These are phyloP conservation scores for Agrochola litura DNA, from an alignment of 2,888 invertebrate genomes.

Conservation along the genomic window DNA sequence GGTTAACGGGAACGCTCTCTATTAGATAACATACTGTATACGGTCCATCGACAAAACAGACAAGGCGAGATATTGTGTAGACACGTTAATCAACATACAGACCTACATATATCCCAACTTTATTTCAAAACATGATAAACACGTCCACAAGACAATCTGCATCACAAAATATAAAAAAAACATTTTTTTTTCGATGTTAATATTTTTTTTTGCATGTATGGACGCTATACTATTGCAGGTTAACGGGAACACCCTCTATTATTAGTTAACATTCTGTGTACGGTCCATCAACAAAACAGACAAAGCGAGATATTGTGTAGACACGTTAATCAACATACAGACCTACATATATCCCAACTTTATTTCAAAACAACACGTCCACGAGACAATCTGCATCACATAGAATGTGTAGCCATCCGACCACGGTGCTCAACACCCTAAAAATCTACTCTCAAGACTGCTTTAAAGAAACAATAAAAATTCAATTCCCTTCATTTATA, in stretches of 20 bases:
- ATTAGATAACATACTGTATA: too few relatives aligned
- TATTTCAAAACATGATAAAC: not conserved
- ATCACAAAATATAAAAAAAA: too few relatives aligned
- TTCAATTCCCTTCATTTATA: slow-evolving; percentile 25
- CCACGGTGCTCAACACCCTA: not conserved
- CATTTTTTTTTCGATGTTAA: too few relatives aligned
- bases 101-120: too few relatives aligned
- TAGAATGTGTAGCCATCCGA: not conserved
- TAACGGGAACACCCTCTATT: too few relatives aligned
- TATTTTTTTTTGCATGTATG: too few relatives aligned
- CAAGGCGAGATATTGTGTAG: not conserved
- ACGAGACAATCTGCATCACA: not conserved
- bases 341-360: too few relatives aligned
- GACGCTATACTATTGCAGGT: too few relatives aligned
- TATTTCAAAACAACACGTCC: not conserved
- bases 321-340: not conserved
- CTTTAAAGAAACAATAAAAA: slow-evolving; percentile 23
- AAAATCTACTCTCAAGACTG: not conserved
- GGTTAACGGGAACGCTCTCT: too few relatives aligned
- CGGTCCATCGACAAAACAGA: too few relatives aligned
- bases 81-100: not conserved
- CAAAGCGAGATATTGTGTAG: not conserved
- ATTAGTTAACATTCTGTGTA: too few relatives aligned
- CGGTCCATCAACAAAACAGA: too few relatives aligned
- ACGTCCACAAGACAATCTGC: not conserved